These are phyloP conservation scores for Himantopus leucocephalus DNA, from an alignment of 2,113 vertebrate species.

Conservation along the genomic window DNA sequence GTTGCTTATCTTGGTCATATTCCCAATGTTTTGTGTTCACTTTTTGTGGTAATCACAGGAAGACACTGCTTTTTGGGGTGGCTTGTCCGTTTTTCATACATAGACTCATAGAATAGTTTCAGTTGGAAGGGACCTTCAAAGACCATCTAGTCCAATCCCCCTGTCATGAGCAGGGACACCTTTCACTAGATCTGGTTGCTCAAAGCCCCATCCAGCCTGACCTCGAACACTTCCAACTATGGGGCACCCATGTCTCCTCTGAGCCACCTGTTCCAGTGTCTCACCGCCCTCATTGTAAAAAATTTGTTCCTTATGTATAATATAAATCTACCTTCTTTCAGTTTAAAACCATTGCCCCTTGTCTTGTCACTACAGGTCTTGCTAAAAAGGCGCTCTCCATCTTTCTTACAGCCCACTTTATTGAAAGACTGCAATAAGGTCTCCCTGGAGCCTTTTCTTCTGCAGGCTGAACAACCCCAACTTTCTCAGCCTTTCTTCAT, in stretches of 20 bases:
- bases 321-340: not conserved
- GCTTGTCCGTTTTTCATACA: not conserved
- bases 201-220: not conserved
- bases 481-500: not conserved
- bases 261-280: not conserved
- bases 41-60: not conserved
- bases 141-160: not conserved
- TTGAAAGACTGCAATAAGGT: not conserved
- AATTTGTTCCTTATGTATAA: not conserved
- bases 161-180: not conserved
- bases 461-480: not conserved
- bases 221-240: not conserved
- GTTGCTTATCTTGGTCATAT: not conserved
- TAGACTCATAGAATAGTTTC: not conserved
- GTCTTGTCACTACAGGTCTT: not conserved
- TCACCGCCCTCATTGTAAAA: not conserved
- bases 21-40: not conserved
- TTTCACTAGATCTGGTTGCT: not conserved
- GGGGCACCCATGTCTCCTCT: not conserved
- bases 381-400: not conserved
- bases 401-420: not conserved
- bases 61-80: not conserved
- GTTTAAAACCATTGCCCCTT: not conserved
- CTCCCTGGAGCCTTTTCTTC: not conserved
- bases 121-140: not conserved